These are phyloP conservation scores for Delia radicum DNA, from an alignment of 1,140 invertebrate species.

Conservation along the genomic window DNA sequence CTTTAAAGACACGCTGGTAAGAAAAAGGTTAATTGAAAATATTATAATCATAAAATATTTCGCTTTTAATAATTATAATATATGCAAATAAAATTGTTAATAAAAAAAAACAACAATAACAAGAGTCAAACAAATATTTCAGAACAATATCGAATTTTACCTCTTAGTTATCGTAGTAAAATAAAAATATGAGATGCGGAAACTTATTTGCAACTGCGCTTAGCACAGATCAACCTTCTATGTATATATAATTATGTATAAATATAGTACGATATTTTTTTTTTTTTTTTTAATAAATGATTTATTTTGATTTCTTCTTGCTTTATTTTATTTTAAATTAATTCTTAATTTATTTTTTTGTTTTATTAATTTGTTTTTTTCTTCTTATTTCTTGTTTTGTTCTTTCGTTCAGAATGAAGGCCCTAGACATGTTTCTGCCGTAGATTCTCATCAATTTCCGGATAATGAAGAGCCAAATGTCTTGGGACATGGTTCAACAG, in stretches of 20 bases:
- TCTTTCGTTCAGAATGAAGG: slow-evolving; percentile 21
- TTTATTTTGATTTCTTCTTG: background rate
- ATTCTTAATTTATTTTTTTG: background rate
- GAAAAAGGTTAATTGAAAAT: no score
- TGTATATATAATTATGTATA: background rate
- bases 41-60: no score
- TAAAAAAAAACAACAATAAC: no score
- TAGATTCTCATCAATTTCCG: slow-evolving; percentile 46
- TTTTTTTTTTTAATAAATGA: background rate
- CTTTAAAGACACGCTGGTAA: no score
- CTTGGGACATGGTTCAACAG: slow-evolving; percentile 44
- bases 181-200: background rate
- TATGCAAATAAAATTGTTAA: no score
- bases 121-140: no score
- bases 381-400: background rate
- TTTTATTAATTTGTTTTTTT: background rate
- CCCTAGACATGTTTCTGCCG: slow-evolving; percentile 1
- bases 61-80: no score
- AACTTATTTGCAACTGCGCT: background rate
- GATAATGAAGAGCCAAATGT: slow-evolving; percentile 51
- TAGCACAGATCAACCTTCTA: background rate
- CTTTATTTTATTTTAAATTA: background rate
- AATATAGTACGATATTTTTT: background rate
- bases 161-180: no score
- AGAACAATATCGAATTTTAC: no score